phyloP scores from a whole-genome alignment of 2,888 invertebrate genomes.

The Phasia obesa region DNA sequence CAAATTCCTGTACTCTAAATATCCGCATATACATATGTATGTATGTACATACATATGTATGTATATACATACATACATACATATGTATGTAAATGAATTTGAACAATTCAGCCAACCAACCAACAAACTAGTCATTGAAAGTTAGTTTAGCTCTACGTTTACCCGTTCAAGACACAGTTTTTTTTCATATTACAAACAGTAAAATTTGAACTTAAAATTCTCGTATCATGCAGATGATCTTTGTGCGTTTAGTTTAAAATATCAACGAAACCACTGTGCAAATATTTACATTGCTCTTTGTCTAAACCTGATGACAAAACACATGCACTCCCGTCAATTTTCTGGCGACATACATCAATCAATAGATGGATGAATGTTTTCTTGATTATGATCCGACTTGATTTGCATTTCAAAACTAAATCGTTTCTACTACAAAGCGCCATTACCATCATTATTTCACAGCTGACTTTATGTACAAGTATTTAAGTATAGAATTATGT shows the following conservation, averaged over 20 bases:
- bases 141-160: neutral
- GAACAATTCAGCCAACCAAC: no score
- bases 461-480: neutral
- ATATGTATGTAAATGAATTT: no score
- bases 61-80: no score
- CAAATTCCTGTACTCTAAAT: no score
- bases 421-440: conserved; percentile 45
- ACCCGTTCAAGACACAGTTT: neutral
- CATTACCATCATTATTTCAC: conserved; percentile 27
- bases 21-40: no score
- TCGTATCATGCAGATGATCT: neutral
- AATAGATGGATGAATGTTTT: conserved; percentile 57
- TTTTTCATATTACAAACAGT: neutral
- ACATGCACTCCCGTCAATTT: conserved; percentile 55
- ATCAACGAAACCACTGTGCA: conserved; percentile 20
- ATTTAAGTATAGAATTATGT: conserved; percentile 42
- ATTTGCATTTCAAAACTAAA: conserved; percentile 64
- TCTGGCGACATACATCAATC: conserved; percentile 66
- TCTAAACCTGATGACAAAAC: conserved; percentile 25
- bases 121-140: no score
- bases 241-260: neutral
- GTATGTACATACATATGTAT: no score
- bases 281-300: conserved; percentile 15
- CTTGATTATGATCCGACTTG: conserved; percentile 55
- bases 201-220: neutral